Conservation (phyloP, 2,797 vertebrate genomes). For the Trachurus trachurus region DNA sequence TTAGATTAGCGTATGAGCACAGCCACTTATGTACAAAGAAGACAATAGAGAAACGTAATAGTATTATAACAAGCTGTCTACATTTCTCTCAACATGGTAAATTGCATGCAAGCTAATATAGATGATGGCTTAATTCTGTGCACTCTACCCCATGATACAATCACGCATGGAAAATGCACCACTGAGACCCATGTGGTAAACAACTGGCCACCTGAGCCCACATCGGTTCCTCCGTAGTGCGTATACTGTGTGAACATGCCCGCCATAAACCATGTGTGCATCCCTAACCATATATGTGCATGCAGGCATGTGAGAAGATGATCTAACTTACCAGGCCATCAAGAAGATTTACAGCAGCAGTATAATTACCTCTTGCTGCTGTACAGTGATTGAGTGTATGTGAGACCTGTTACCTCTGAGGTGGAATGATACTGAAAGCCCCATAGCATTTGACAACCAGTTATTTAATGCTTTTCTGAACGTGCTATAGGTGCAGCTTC, state of each 20-base stretch:
- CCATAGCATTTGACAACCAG: constrained; percentile 59
- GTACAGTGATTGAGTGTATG: constrained; percentile 55
- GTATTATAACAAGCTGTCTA: not conserved
- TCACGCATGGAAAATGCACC: not conserved
- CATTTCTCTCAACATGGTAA: not conserved
- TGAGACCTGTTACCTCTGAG: constrained; percentile 63
- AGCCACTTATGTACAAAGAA: not conserved
- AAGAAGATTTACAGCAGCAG: constrained; percentile 62
- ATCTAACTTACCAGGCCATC: constrained; percentile 55
- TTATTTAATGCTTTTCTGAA: constrained; percentile 69
- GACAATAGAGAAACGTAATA: not conserved
- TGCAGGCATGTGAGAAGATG: constrained; percentile 45
- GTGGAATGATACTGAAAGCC: constrained; percentile 61
- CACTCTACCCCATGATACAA: constrained; percentile 26
- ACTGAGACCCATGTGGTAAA: constrained; percentile 54
- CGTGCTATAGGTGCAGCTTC: constrained; percentile 38
- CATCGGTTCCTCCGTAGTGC: constrained; percentile 14
- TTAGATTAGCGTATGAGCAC: not conserved
- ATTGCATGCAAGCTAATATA: constrained; percentile 10
- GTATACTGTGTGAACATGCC: constrained; percentile 14
- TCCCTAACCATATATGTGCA: constrained; percentile 18
- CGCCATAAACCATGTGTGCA: constrained; percentile 29
- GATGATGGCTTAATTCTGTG: constrained; percentile 16
- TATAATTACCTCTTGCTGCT: constrained; percentile 73
- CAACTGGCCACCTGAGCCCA: constrained; percentile 73